phyloP scores from a whole-genome alignment of 2,113 vertebrate species.

The Proterorhinus semilunaris region DNA sequence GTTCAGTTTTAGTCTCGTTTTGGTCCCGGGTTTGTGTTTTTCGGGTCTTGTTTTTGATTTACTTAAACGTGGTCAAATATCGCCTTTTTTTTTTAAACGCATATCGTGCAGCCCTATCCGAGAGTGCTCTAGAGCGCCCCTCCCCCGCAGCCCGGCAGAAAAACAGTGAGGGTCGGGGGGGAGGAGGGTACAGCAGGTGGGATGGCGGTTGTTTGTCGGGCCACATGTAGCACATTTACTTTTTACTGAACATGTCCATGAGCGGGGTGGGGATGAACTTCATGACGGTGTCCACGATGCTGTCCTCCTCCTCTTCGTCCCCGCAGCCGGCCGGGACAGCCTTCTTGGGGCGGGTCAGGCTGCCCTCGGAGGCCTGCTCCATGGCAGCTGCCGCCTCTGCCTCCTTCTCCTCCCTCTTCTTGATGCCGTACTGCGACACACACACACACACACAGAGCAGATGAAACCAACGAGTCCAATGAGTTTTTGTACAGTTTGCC shows the following conservation, averaged over 20 bases:
- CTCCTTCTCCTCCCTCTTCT: constrained; percentile 97
- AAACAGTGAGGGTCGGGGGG: not conserved
- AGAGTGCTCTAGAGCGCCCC: constrained; percentile 29
- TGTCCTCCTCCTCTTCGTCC: constrained; percentile 88
- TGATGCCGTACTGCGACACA: constrained; percentile 89
- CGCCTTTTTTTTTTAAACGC: too few species aligned
- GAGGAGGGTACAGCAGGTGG: constrained; percentile 8
- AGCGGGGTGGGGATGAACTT: constrained; percentile 95
- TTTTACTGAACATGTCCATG: constrained; percentile 98
- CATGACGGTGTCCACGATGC: constrained; percentile 97
- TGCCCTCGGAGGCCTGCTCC: constrained; percentile 93
- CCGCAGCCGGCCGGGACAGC: constrained; percentile 80
- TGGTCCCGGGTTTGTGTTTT: too few species aligned
- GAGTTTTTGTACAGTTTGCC: too few species aligned
- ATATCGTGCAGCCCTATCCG: constrained; percentile 2
- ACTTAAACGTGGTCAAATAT: too few species aligned
- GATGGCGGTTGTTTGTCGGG: constrained; percentile 42
- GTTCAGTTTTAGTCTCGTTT: too few species aligned
- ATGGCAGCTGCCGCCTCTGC: constrained; percentile 92
- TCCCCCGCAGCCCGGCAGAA: not conserved
- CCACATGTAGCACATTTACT: constrained; percentile 72
- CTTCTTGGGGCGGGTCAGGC: constrained; percentile 93
- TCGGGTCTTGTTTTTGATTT: too few species aligned
- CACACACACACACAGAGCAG: not conserved
- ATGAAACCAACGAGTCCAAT: too few species aligned